Base-by-base conservation (phyloP, 2,888 invertebrate species). In the Cheiracanthium punctorium region DNA sequence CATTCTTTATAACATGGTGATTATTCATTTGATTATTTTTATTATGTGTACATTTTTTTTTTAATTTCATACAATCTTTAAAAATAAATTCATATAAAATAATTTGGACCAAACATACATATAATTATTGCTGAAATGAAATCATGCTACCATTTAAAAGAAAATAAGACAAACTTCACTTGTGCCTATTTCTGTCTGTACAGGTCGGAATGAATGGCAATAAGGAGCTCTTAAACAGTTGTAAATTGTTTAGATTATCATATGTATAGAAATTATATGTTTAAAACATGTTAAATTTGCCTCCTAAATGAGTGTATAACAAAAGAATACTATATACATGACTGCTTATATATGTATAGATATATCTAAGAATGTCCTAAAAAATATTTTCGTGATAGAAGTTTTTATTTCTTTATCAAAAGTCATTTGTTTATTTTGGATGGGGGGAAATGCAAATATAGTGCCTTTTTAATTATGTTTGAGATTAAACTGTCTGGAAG, bases 251-350 rank as follows among this genome's bases (percentile, higher is more conserved):
- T 74, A 79, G 79, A 69, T 37, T 41, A 30, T 69, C 30, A 77
- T 37, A 32, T 85, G 84, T 85, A 80, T 74, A 85, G 74, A 69
- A 73, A 77, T 64, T 71, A 52, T 71, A 72, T 80, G 69, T 80
- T 29, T 43, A 74, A 43, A 79, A 67, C 79, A 82, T 80, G 84
- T 85, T 85, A 74, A 85, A 85, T 85, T 85, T 85, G 79, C 69
- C 73, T 84, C 65, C 43, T 29, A 30, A 41, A 82, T 71, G 72
- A 84, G 58, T 79, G 77, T 72, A 72, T 84, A 79, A 77, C 30
- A 37, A 77, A 84, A 14, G 17, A 7, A 65, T 69, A 79, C 65
- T 84, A 73, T 79, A 84, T 77, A 84, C 74, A 32, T 67, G 28
- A 73, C 48, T 79, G 41, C 52, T 33, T 79, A 74, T 58, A 70